These are phyloP conservation scores for Diarsia rubi DNA, from an alignment of 2,888 invertebrate species.

Conservation along the genomic window DNA sequence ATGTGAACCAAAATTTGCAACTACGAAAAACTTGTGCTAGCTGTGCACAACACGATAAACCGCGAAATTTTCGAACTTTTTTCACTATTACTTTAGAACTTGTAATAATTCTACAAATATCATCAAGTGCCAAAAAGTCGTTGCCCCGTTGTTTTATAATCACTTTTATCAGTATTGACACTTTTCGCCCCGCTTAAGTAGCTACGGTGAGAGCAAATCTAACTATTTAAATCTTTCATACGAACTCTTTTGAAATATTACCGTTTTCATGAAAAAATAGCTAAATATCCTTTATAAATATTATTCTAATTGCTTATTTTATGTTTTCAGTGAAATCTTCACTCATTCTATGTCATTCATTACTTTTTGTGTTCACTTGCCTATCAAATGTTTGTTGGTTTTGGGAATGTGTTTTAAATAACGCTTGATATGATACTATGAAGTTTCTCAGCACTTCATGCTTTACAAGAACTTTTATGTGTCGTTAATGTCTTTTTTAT, in stretches of 20 bases:
- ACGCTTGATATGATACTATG: neutral
- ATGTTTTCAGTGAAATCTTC: slow-evolving; percentile 23
- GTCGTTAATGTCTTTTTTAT: neutral
- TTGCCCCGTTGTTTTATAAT: no score
- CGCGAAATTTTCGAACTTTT: no score
- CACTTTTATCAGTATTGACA: neutral
- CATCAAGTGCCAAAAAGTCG: no score
- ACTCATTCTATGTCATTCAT: slow-evolving; percentile 43
- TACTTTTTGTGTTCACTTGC: slow-evolving; percentile 16
- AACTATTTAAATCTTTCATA: neutral
- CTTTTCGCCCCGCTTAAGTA: neutral
- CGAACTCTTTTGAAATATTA: neutral
- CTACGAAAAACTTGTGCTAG: no score
- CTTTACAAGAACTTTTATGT: neutral
- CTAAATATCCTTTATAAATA: slow-evolving; percentile 18
- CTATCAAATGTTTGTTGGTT: slow-evolving; percentile 27
- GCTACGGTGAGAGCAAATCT: neutral
- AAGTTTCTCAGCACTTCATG: slow-evolving; percentile 2
- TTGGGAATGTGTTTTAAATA: slow-evolving; percentile 22
- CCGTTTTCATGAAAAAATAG: neutral
- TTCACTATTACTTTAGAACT: no score
- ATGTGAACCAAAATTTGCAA: no score
- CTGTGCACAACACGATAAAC: no score
- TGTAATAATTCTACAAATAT: no score
- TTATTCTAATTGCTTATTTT: slow-evolving; percentile 7